phyloP scores from a whole-genome alignment of 1,140 invertebrate species.

The Drosophila seguyi region DNA sequence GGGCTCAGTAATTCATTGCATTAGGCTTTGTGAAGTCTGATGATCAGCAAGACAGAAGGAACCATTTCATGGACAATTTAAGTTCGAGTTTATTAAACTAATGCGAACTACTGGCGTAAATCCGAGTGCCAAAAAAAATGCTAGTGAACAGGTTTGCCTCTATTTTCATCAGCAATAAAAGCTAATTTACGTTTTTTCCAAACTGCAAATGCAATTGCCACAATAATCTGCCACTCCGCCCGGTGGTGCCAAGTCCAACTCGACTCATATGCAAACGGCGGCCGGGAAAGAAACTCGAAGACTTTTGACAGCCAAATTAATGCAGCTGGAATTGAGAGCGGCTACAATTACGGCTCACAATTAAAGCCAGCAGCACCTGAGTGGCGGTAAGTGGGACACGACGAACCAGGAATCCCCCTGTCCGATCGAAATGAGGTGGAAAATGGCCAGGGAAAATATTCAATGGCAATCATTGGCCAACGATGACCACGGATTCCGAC shows the following conservation, averaged over 20 bases:
- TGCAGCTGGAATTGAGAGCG: constrained; percentile 61
- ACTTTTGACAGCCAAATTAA: constrained; percentile 73
- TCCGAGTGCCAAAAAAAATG: background rate
- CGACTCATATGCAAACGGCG: constrained; percentile 8
- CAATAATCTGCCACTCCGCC: constrained; percentile 16
- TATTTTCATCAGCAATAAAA: constrained; percentile 29
- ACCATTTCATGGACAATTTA: constrained; percentile 17
- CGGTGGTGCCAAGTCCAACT: constrained; percentile 39
- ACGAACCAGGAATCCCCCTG: constrained; percentile 13
- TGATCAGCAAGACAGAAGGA: constrained; percentile 2
- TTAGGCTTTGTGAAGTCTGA: constrained; percentile 1
- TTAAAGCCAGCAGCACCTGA: constrained; percentile 52
- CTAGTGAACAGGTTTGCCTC: background rate
- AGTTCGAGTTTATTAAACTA: background rate
- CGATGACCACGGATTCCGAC: background rate
- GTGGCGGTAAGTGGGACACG: constrained; percentile 24
- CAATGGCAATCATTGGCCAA: constrained; percentile 71
- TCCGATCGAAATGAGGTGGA: constrained; percentile 18
- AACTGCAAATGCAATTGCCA: constrained; percentile 31
- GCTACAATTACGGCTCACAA: constrained; percentile 56
- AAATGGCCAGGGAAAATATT: constrained; percentile 54
- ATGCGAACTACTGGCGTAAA: background rate
- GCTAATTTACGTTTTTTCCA: constrained; percentile 32
- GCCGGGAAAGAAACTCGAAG: constrained; percentile 44
- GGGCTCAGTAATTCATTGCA: constrained; percentile 18